Percentiles rank a stretch among this genome's conserved stretches.
These are phyloP conservation scores for Nestor notabilis DNA, from an alignment of 2,113 vertebrate genomes.

Conservation along the genomic window DNA sequence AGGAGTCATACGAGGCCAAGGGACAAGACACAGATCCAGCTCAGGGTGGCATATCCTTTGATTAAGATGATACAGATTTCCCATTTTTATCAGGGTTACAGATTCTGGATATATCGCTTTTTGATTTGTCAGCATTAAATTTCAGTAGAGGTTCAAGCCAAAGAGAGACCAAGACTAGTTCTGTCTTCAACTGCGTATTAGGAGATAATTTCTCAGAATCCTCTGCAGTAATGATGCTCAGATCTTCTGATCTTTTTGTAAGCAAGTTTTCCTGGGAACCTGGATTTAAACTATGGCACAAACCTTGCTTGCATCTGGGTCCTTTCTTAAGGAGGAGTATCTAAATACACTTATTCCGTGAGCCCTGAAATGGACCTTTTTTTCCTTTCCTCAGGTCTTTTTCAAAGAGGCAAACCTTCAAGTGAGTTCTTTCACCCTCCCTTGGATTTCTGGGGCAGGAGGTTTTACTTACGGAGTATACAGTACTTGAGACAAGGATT, in stretches of 20 bases:
- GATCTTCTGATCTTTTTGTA: constrained; percentile 73
- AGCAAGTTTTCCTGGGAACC: constrained; percentile 72
- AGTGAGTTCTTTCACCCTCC: constrained; percentile 66
- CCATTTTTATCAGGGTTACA: constrained; percentile 75
- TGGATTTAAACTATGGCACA: constrained; percentile 69
- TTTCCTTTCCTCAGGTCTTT: constrained; percentile 60
- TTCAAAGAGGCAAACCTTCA: constrained; percentile 70
- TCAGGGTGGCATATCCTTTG: constrained; percentile 78
- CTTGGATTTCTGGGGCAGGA: constrained; percentile 73
- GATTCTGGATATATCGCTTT: constrained; percentile 75
- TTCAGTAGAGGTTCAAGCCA: constrained; percentile 76
- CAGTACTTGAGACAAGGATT: constrained; percentile 52
- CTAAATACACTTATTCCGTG: constrained; percentile 73
- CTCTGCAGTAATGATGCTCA: constrained; percentile 71
- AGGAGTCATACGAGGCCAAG: constrained; percentile 74
- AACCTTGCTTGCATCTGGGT: constrained; percentile 59
- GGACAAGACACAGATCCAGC: constrained; percentile 72
- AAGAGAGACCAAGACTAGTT: constrained; percentile 73
- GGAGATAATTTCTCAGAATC: constrained; percentile 76
- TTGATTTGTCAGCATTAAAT: constrained; percentile 81
- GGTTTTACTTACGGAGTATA: constrained; percentile 58
- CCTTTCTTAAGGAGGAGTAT: constrained; percentile 69
- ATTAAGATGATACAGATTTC: constrained; percentile 79
- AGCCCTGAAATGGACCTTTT: constrained; percentile 66
- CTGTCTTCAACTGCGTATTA: constrained; percentile 70